These are phyloP conservation scores for Ochropleura plecta DNA, from an alignment of 2,888 invertebrate genomes.

Conservation along the genomic window DNA sequence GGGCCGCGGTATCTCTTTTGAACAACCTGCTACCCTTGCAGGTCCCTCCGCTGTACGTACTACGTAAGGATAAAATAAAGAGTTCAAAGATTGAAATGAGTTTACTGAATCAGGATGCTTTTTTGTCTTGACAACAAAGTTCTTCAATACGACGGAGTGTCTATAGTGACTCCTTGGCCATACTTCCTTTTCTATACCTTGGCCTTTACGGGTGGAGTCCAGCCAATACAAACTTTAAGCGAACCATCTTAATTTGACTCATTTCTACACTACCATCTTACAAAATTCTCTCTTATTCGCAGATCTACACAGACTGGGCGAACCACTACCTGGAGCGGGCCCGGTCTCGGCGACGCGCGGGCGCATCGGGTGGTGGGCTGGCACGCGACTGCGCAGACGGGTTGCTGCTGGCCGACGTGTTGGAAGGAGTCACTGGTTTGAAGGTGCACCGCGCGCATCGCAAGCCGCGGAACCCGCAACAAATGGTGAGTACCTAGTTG, in stretches of 20 bases:
- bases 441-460: constrained; percentile 93
- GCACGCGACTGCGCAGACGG: constrained; percentile 98
- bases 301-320: constrained; percentile 99
- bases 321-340: constrained; percentile 99
- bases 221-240: background rate
- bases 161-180: no score
- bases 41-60: no score
- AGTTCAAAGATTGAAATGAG: no score
- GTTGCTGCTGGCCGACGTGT: constrained; percentile 97
- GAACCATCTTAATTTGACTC: background rate
- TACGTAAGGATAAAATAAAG: no score
- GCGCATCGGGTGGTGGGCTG: constrained; percentile 92
- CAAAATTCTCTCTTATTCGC: constrained; percentile 73
- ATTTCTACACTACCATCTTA: background rate
- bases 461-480: constrained; percentile 96
- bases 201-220: no score
- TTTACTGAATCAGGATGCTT: no score
- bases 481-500: constrained; percentile 94
- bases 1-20: no score
- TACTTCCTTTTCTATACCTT: no score
- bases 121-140: no score
- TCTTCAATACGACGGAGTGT: no score
- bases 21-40: no score
- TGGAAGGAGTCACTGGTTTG: constrained; percentile 96
- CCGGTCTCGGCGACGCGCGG: constrained; percentile 95